Conservation (phyloP, 64 coral and sea anemone genomes). For the Stylophora pistillata region DNA sequence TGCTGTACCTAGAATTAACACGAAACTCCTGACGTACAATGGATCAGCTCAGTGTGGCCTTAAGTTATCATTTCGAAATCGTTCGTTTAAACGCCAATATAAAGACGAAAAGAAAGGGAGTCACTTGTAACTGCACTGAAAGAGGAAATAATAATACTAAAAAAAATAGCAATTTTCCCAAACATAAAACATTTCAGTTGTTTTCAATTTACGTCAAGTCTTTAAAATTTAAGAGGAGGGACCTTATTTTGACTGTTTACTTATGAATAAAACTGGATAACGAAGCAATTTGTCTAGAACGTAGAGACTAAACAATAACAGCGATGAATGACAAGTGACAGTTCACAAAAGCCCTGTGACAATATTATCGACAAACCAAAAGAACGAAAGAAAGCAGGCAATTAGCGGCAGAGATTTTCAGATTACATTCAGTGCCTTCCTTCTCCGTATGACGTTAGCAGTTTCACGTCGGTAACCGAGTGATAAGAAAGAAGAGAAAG, state of each 20-base stretch:
- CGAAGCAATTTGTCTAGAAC: neutral
- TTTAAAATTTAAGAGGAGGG: neutral
- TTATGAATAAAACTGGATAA: neutral
- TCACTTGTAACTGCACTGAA: no score
- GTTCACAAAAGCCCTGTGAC: neutral
- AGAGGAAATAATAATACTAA: no score
- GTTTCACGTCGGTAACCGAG: neutral
- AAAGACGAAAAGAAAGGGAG: no score
- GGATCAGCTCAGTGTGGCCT: no score
- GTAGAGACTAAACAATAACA: neutral
- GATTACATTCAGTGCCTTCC: neutral
- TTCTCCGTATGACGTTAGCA: neutral
- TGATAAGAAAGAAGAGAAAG: neutral
- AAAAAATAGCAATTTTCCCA: no score
- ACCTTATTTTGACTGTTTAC: neutral
- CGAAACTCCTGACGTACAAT: no score
- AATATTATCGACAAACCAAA: neutral
- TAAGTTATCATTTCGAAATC: no score
- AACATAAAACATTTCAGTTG: no score
- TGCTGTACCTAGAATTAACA: no score
- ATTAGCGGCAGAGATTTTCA: neutral
- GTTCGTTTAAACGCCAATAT: no score
- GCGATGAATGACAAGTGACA: neutral
- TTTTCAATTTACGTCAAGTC: neutral
- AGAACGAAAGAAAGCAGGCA: neutral